Conservation (phyloP, 1,140 invertebrate genomes). For the Drosophila carrolli region DNA sequence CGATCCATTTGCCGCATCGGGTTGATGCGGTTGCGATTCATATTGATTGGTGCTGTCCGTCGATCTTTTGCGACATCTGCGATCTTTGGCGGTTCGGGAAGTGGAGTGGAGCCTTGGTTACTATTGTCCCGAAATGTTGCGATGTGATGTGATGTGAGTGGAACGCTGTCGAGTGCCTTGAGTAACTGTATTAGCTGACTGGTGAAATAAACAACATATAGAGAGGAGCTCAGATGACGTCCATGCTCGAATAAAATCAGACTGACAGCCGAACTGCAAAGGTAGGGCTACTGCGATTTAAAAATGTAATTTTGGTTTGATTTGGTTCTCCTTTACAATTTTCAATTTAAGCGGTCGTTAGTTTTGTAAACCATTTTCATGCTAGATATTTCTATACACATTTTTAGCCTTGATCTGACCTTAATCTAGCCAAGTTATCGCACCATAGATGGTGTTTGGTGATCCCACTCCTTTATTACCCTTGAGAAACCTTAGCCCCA, state of each 20-base stretch:
- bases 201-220: slow-evolving; percentile 26
- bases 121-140: neutral
- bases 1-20: slow-evolving; percentile 24
- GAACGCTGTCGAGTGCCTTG: slow-evolving; percentile 3
- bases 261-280: neutral
- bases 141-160: slow-evolving; percentile 5
- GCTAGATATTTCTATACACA: too few species aligned
- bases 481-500: neutral
- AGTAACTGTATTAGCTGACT: slow-evolving; percentile 12
- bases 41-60: slow-evolving; percentile 19
- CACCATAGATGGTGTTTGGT: neutral
- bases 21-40: slow-evolving; percentile 47
- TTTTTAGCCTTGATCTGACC: too few species aligned
- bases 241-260: slow-evolving; percentile 11
- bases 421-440: too few species aligned
- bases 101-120: neutral
- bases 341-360: too few species aligned
- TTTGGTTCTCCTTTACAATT: too few species aligned
- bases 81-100: neutral
- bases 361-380: too few species aligned
- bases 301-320: neutral
- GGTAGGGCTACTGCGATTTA: neutral
- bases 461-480: neutral
- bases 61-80: slow-evolving; percentile 7
- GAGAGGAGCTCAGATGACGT: slow-evolving; percentile 28